A percentile compares a stretch with the other conserved stretches of the same genome.
Conservation (phyloP, 1,140 invertebrate species). For the Macrotrachela quadricornifera region DNA sequence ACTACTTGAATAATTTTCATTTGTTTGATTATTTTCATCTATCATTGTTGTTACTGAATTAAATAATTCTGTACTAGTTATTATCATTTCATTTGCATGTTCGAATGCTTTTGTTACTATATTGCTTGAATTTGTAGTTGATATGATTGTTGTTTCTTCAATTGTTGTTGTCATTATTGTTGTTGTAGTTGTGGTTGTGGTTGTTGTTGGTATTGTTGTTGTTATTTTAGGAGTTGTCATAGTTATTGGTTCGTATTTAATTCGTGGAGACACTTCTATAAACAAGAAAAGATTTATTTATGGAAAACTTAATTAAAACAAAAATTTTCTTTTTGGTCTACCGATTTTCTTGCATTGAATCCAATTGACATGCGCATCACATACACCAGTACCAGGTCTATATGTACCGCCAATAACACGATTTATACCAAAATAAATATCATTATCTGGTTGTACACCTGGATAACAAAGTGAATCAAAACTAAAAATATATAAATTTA, state of each 20-base stretch:
- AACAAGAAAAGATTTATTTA: neutral
- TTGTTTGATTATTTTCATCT: neutral
- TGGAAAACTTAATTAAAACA: neutral
- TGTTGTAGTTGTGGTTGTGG: no score
- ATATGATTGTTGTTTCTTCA: neutral
- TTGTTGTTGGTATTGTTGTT: neutral
- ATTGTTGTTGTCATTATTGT: neutral
- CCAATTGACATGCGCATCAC: constrained; percentile 1
- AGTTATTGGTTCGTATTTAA: neutral
- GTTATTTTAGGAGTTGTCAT: neutral
- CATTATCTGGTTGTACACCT: neutral
- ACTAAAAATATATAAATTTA: no score
- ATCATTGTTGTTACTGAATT: neutral
- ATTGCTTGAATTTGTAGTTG: neutral
- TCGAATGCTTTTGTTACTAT: neutral
- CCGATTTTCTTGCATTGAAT: neutral
- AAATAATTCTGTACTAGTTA: neutral
- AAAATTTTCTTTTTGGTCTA: neutral
- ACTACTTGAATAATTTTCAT: neutral
- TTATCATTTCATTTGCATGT: neutral
- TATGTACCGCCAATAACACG: constrained; percentile 7
- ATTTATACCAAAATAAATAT: constrained; percentile 7
- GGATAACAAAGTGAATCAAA: constrained; percentile 7
- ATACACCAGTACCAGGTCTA: constrained; percentile 6
- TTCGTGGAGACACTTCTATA: neutral